These are phyloP conservation scores for Zaprionus vittiger DNA, from an alignment of 1,140 invertebrate genomes.

Conservation along the genomic window DNA sequence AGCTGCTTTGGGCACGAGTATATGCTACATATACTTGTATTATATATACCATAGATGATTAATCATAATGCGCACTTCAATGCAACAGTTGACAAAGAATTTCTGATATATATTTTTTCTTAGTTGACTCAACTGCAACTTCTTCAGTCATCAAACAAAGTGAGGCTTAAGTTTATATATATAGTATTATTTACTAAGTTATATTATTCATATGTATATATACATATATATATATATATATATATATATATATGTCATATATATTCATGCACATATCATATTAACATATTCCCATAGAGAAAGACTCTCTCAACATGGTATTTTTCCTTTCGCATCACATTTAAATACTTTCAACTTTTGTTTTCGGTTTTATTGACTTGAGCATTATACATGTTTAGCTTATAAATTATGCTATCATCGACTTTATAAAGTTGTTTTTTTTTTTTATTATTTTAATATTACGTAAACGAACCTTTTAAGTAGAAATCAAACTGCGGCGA, in stretches of 20 bases:
- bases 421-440: background rate
- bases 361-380: background rate
- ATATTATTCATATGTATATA: too few species aligned
- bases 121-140: background rate
- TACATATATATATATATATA: too few species aligned
- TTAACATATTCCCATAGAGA: background rate
- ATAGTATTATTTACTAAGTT: too few species aligned
- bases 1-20: background rate
- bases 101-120: background rate
- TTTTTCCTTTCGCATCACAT: background rate
- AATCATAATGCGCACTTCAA: background rate
- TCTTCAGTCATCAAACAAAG: background rate
- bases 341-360: constrained; percentile 10
- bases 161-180: background rate
- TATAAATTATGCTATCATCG: background rate
- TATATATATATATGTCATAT: too few species aligned
- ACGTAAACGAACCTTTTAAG: background rate
- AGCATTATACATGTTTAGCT: background rate
- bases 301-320: background rate
- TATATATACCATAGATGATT: background rate
- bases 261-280: too few species aligned
- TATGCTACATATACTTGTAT: background rate
- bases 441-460: background rate
- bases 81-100: background rate
- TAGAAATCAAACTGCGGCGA: background rate